Evolutionary conservation across 2,113 vertebrate genomes (phyloP), one percentile per base, ranked within the genome.

Genomic region (Tretioscincus oriximinensis): DNA sequence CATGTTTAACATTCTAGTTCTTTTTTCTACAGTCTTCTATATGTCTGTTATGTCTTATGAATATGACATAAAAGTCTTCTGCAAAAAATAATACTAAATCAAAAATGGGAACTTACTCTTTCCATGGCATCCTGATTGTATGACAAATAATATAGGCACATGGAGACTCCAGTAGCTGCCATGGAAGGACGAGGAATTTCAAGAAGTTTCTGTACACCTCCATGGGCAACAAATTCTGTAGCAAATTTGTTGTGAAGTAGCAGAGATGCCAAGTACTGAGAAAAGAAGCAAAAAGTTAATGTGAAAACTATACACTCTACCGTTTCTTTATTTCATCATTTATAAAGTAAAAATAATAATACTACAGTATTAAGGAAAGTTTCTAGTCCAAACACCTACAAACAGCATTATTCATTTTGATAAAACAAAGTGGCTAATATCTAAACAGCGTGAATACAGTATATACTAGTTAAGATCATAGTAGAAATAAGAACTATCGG

Each of bases 81-180:
- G 35, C 35, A 41, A 41, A 41, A 41, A 41, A 41, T 41, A 41
- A 41, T 41, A 41, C 35, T 4, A 41, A 41, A 41, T 41, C 35
- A 41, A 41, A 41, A 41, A 41, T 41, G 21, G 11, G 41, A 7
- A 92, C 93, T 90, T 95, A 99, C 98, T 95, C 98, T 94, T 93
- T 99, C 98, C 98, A 99, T 99, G 60, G 98, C 98, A 78, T 99
- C 98, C 92, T 99, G 98, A 89, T 99, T 99, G 90, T 99, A 99
- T 16, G 98, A 99, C 85, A 99, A 93, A 85, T 99, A 99, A 91
- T 99, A 99, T 22, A 99, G 96, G 88, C 98, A 99, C 95, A 99
- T 96, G 61, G 98, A 99, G 20, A 99, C 98, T 63, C 98, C 98
- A 29, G 98, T 99, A 24, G 98, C 98, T 88, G 98, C 97, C 98